Evolutionary conservation across 2,797 vertebrate genomes (phyloP), one percentile per base, ranked within the genome.

Genomic region (Leptodactylus fallax): DNA sequence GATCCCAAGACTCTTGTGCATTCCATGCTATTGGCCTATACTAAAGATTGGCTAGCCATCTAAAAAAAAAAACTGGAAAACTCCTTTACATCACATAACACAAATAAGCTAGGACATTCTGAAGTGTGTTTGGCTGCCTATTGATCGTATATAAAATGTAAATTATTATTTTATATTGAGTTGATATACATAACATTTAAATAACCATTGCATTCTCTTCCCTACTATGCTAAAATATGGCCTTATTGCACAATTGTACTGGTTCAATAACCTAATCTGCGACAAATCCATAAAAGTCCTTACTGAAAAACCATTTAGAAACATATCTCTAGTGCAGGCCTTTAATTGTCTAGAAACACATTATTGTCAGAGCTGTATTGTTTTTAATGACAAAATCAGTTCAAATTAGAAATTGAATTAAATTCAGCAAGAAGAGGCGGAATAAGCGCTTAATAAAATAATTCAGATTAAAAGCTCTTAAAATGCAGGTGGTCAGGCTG

Each of bases 301-400:
- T 55, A 81, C n/a, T n/a, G n/a, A n/a, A n/a, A 69, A 83, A 25
- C 6, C 23, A 83, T 69, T 83, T 83, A 55, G 63, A 83, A 83
- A 83, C 47, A 67, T 55, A 82, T 49, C n/a, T 69, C 6, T 19
- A 69, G 21, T 83, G 81, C 23, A 83, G 49, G 8, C 49, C 23
- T 83, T 69, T 69, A n/a, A 69, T 83, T 83, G 13, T 53, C 80
- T 83, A 58, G 55, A 69, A 55, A 21, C 17, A 55, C 80, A 81
- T 67, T 51, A 69, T 83, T 83, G n/a, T 69, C 81, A 27, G 81
- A 69, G 81, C 61, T 83, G 13, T 69, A 69, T 55, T 27, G 47
- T 79, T 69, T 83, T 83, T 83, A 83, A 83, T 63, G 45, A 83
- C 21, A 83, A 83, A 83, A 83, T 69, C 16, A 83, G 23, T 19